Evolutionary conservation across 2,113 vertebrate species (phyloP).

Genomic region (Epinephelus moara): DNA sequence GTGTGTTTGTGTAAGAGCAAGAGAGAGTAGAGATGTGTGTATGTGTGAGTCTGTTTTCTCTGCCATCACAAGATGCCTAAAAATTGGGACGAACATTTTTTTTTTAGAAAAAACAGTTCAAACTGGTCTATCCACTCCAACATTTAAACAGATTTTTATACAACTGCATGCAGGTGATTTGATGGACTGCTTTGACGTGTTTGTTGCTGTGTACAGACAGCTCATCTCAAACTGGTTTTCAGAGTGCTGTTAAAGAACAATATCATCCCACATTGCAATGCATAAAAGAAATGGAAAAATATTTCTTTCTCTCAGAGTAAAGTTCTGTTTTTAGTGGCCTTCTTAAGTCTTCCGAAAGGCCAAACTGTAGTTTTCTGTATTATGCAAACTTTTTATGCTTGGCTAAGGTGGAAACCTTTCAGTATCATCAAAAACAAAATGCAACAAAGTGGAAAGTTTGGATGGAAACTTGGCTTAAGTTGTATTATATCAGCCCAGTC

Average conservation of each 20-base stretch:
- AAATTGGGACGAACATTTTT: neutral
- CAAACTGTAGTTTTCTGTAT: no score
- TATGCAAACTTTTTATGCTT: no score
- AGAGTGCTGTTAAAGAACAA: neutral
- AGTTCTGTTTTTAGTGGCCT: no score
- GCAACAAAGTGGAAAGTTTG: no score
- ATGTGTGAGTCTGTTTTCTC: neutral
- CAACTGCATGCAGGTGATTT: neutral
- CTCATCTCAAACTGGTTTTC: neutral
- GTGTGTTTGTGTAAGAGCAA: neutral
- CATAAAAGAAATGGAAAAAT: neutral
- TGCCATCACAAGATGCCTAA: neutral
- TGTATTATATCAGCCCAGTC: no score
- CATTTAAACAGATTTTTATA: neutral
- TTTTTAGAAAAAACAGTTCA: neutral
- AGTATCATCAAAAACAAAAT: no score
- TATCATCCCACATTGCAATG: no score
- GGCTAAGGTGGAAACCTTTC: no score
- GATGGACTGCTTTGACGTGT: neutral
- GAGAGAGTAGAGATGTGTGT: neutral
- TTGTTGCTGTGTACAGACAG: neutral
- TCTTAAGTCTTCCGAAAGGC: no score
- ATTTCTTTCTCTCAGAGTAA: no score
- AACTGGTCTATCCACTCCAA: neutral
- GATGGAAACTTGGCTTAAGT: neutral